Evolutionary conservation across 2,888 invertebrate genomes (phyloP).

Genomic region (Nipponacmea schrenckii): DNA sequence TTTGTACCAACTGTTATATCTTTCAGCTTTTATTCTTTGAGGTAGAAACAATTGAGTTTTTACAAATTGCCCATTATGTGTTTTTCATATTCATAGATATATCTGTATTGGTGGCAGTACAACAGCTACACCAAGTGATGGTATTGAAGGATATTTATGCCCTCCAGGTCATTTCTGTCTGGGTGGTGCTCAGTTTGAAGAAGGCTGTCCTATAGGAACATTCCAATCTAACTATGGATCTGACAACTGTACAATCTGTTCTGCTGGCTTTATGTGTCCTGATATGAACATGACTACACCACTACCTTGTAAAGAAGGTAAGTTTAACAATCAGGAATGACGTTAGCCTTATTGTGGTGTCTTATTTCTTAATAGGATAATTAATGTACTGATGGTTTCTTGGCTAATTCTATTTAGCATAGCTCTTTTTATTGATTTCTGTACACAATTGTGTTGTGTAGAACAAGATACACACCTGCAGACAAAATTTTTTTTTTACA

Average conservation of each 20-base stretch:
- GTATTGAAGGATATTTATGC: conserved; percentile 56
- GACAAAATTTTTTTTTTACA: too few relatives aligned
- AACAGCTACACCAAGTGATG: conserved; percentile 54
- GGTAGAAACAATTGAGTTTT: too few relatives aligned
- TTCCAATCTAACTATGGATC: conserved; percentile 58
- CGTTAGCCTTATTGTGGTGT: background rate
- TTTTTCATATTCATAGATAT: conserved; percentile 43
- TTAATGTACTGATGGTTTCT: too few relatives aligned
- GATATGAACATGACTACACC: conserved; percentile 58
- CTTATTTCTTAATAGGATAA: background rate
- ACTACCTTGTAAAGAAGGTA: conserved; percentile 58
- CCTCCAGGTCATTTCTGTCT: conserved; percentile 62
- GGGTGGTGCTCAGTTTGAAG: conserved; percentile 50
- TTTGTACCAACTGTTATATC: too few relatives aligned
- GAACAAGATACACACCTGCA: too few relatives aligned
- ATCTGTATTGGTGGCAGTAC: conserved; percentile 61
- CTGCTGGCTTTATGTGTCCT: conserved; percentile 59
- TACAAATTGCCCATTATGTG: background rate
- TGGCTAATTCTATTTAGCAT: too few relatives aligned
- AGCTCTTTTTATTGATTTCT: too few relatives aligned
- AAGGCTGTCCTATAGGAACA: conserved; percentile 61
- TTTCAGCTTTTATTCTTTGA: too few relatives aligned
- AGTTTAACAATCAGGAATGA: conserved; percentile 9
- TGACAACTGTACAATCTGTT: conserved; percentile 57
- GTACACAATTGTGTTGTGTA: too few relatives aligned